phyloP scores from a whole-genome alignment of 2,888 invertebrate species.

The Philhelius pedissequus region DNA sequence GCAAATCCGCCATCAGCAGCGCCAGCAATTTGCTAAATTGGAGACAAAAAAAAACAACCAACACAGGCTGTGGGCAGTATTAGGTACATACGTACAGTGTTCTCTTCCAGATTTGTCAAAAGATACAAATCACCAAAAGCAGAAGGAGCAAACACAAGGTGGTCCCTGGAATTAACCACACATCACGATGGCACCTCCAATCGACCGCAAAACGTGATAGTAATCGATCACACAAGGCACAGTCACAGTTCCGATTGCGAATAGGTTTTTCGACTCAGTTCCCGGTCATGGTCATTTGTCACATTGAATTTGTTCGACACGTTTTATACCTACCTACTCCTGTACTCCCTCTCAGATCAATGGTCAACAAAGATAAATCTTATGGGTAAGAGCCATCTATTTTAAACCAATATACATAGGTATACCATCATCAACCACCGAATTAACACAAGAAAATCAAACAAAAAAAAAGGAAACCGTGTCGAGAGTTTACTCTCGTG shows the following conservation, averaged over 20 bases:
- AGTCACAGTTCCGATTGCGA: slow-evolving; percentile 37
- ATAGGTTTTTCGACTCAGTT: slow-evolving; percentile 39
- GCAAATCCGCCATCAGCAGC: slow-evolving; percentile 51
- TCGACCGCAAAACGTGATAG: slow-evolving; percentile 66
- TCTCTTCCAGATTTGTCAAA: slow-evolving; percentile 22
- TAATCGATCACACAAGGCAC: slow-evolving; percentile 46
- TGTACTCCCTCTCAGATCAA: not conserved
- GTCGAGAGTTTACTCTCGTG: not conserved
- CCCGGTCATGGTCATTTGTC: slow-evolving; percentile 56
- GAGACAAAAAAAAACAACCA: not conserved
- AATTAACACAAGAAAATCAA: slow-evolving; percentile 16
- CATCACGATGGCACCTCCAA: slow-evolving; percentile 61
- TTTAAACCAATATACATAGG: not conserved
- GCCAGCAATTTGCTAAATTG: slow-evolving; percentile 54
- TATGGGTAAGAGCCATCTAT: not conserved
- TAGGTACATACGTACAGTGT: too few species aligned
- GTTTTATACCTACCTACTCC: slow-evolving; percentile 27
- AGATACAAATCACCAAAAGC: slow-evolving; percentile 41
- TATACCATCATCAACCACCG: not conserved
- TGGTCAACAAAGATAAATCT: slow-evolving; percentile 15
- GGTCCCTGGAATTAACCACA: slow-evolving; percentile 50
- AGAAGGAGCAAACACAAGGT: not conserved
- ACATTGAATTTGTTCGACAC: slow-evolving; percentile 59
- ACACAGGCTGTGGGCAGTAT: not conserved
- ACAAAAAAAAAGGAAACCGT: not conserved